Percentiles rank a stretch among this genome's conserved stretches.
phyloP scores from a whole-genome alignment of 2,113 vertebrate species.

The Azemiops feae region DNA sequence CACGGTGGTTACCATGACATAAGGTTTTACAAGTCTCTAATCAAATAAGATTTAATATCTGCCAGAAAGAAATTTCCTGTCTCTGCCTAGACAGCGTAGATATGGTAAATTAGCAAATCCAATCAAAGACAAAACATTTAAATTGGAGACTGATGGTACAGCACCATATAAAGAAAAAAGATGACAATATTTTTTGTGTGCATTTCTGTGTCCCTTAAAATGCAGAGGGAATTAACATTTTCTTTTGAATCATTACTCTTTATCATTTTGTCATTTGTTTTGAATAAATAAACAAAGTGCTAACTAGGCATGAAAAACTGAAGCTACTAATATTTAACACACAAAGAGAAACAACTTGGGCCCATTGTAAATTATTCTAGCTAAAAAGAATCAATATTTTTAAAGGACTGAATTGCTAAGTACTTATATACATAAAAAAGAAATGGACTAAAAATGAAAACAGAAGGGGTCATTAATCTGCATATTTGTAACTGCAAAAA shows the following conservation, averaged over 20 bases:
- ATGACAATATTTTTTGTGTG: neutral
- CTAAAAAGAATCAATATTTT: neutral
- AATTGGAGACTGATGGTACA: neutral
- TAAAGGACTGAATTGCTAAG: neutral
- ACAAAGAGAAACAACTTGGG: neutral
- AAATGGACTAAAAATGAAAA: neutral
- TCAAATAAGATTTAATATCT: constrained; percentile 9
- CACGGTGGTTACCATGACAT: neutral
- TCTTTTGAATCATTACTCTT: neutral
- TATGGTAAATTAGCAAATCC: neutral
- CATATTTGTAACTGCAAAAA: neutral
- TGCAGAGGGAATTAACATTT: neutral
- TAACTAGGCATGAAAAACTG: neutral
- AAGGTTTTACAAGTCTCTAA: neutral
- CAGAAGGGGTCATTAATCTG: neutral
- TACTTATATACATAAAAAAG: neutral
- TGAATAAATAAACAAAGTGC: neutral
- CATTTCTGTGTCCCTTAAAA: neutral
- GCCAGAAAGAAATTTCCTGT: neutral
- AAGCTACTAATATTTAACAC: neutral
- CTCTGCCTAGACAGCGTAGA: neutral
- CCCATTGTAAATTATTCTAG: neutral
- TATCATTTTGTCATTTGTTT: neutral
- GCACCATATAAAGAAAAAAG: neutral
- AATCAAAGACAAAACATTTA: neutral